A percentile compares a stretch with the other conserved stretches of the same genome.
Evolutionary conservation across 2,888 invertebrate genomes (phyloP).

Genomic region (Leptopterna dolabrata): DNA sequence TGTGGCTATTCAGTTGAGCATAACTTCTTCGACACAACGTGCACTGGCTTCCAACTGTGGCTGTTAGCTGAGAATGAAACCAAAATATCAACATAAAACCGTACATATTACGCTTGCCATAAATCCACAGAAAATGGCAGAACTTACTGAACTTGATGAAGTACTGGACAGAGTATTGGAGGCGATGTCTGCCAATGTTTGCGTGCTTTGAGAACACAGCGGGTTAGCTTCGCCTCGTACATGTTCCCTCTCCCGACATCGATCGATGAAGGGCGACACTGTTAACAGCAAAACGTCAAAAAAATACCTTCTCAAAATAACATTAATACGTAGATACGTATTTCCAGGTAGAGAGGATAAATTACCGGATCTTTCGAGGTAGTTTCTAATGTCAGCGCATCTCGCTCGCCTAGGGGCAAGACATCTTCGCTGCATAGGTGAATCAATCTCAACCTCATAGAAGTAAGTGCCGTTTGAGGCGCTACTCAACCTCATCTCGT

Average conservation of each 20-base stretch:
- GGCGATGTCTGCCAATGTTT: conserved; percentile 59
- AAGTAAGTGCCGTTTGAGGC: conserved; percentile 43
- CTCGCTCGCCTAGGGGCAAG: conserved; percentile 60
- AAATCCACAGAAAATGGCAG: neutral
- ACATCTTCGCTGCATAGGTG: conserved; percentile 44
- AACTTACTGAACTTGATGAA: conserved; percentile 39
- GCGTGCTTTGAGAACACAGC: conserved; percentile 64
- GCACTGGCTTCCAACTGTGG: conserved; percentile 64
- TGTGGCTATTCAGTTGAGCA: conserved; percentile 68
- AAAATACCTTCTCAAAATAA: neutral
- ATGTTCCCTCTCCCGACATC: conserved; percentile 66
- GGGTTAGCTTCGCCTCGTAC: conserved; percentile 69
- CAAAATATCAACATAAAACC: neutral
- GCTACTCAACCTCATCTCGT: conserved; percentile 40
- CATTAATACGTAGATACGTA: neutral
- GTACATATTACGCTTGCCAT: no score
- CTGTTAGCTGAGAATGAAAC: conserved; percentile 46
- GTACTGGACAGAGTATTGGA: conserved; percentile 57
- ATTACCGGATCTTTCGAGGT: conserved; percentile 64
- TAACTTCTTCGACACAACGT: conserved; percentile 69
- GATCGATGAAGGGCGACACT: conserved; percentile 63
- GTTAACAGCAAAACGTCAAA: conserved; percentile 53
- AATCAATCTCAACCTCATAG: conserved; percentile 42
- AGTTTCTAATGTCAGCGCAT: conserved; percentile 66
- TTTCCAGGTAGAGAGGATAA: neutral